Conservation (phyloP, 2,113 vertebrate species). For the Tauraco erythrolophus region DNA sequence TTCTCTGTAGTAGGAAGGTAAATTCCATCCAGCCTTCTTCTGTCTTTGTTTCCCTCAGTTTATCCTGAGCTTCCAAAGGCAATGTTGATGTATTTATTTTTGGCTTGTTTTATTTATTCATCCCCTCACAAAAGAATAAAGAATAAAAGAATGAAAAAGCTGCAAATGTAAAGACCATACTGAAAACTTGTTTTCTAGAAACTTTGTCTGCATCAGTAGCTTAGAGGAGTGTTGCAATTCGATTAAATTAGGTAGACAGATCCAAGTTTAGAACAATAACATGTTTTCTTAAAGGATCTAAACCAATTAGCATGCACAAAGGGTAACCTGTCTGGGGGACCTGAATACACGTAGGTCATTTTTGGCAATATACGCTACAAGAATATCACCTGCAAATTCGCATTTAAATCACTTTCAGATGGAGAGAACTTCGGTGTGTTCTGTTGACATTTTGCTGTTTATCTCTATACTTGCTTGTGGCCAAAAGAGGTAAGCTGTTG, state of each 20-base stretch:
- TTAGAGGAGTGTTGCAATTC: neutral
- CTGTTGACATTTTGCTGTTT: neutral
- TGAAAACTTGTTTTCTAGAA: constrained; percentile 35
- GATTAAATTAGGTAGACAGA: constrained; percentile 9
- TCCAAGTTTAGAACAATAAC: constrained; percentile 19
- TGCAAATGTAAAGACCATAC: constrained; percentile 14
- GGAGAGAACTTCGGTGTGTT: neutral
- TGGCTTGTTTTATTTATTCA: neutral
- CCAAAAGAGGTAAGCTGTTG: neutral
- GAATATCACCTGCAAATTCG: constrained; percentile 40
- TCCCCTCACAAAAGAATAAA: neutral
- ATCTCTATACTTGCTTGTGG: neutral
- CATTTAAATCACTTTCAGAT: constrained; percentile 26
- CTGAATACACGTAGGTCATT: constrained; percentile 4
- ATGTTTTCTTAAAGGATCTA: constrained; percentile 31
- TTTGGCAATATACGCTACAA: constrained; percentile 3
- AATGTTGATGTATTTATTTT: neutral
- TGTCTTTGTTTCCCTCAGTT: neutral
- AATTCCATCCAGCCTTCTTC: neutral
- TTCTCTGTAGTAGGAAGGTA: neutral
- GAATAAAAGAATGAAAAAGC: neutral
- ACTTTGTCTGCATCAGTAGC: neutral
- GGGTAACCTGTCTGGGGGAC: neutral
- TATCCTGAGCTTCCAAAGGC: constrained; percentile 8
- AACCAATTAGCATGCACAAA: constrained; percentile 26